These are phyloP conservation scores for Erpetoichthys calabaricus DNA, from an alignment of 2,797 vertebrate species.

Conservation along the genomic window DNA sequence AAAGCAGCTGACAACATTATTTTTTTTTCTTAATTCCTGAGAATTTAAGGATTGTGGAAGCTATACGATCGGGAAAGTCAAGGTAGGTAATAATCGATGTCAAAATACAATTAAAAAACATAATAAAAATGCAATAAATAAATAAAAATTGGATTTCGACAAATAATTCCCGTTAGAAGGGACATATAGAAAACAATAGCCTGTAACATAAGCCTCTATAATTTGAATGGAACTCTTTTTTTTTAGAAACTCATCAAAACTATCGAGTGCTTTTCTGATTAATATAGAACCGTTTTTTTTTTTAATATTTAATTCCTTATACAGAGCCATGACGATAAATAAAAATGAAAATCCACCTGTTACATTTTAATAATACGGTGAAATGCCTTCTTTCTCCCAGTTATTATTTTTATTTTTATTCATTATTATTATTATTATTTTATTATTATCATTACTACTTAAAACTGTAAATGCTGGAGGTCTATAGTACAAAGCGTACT, in stretches of 20 bases:
- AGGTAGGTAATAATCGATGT: conserved; percentile 22
- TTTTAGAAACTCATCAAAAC: no score
- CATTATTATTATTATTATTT: conserved; percentile 6
- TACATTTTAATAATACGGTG: no score
- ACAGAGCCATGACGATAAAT: no score
- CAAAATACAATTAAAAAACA: conserved; percentile 20
- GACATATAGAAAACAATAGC: no score
- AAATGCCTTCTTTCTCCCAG: conserved; percentile 5
- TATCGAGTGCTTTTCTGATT: no score
- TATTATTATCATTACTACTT: conserved; percentile 9
- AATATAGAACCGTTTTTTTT: no score
- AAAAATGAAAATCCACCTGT: no score
- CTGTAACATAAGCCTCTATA: no score
- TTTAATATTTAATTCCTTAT: no score
- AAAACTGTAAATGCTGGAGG: conserved; percentile 67
- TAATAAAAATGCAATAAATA: conserved; percentile 25
- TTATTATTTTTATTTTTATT: conserved; percentile 2
- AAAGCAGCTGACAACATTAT: conserved; percentile 50
- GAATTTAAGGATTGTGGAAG: conserved; percentile 50
- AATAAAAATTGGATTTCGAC: conserved; percentile 47
- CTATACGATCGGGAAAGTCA: conserved; percentile 39
- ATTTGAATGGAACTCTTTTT: no score
- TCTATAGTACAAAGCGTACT: conserved; percentile 85
- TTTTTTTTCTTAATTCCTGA: conserved; percentile 44
- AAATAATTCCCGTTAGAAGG: conserved; percentile 27